Percentiles rank a stretch among this genome's conserved stretches.
phyloP scores from a whole-genome alignment of 2,797 vertebrate genomes.

The Streptopelia turtur region DNA sequence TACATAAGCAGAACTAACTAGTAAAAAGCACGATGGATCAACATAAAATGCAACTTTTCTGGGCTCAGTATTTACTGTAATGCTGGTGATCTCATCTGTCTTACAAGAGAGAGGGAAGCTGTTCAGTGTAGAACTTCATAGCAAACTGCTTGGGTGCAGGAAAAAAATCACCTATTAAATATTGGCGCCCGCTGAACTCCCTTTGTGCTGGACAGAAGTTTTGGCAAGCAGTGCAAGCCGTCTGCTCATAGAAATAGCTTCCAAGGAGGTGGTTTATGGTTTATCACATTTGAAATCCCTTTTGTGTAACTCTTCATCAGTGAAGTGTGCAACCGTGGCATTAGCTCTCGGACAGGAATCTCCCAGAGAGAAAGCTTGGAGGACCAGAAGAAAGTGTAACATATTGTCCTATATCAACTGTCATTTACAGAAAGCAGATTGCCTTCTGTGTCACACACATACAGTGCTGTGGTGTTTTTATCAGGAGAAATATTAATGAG shows the following conservation, averaged over 20 bases:
- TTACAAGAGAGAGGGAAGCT: background rate
- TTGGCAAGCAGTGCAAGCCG: background rate
- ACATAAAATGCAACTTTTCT: background rate
- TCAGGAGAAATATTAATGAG: background rate
- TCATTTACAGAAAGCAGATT: background rate
- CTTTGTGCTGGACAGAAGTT: background rate
- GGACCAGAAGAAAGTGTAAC: background rate
- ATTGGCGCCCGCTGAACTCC: background rate
- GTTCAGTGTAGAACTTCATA: background rate
- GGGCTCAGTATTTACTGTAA: background rate
- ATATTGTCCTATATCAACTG: background rate
- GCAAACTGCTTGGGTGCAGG: background rate
- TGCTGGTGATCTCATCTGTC: background rate
- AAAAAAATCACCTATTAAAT: background rate
- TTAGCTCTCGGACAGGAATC: background rate
- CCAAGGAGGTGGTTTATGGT: background rate
- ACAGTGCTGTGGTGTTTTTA: background rate
- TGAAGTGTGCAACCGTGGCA: background rate
- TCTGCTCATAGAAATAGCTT: slow-evolving; percentile 7
- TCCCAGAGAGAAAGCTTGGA: background rate
- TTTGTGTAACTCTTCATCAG: background rate
- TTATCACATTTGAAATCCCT: background rate
- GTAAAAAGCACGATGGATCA: background rate
- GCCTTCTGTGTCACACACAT: background rate
- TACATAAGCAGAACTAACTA: background rate